Evolutionary conservation across 1,140 invertebrate genomes (phyloP).

Genomic region (Polyergus mexicanus): DNA sequence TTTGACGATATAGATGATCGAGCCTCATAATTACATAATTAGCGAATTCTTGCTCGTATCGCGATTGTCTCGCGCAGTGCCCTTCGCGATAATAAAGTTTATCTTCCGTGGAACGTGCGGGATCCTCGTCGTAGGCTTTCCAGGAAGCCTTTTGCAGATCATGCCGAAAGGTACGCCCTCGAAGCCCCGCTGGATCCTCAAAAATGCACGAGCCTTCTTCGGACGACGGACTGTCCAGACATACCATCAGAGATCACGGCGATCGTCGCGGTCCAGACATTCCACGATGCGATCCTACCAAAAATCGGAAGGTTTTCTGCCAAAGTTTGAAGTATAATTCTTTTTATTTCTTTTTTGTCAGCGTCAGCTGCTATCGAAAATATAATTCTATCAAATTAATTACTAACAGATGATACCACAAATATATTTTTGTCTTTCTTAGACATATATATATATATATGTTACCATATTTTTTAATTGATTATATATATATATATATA

Average conservation of each 20-base stretch:
- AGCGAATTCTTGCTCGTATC: slow-evolving; percentile 36
- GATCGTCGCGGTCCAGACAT: slow-evolving; percentile 55
- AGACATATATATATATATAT: background rate
- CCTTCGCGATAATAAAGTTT: slow-evolving; percentile 53
- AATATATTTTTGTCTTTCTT: background rate
- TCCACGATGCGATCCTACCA: slow-evolving; percentile 53
- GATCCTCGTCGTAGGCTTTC: slow-evolving; percentile 71
- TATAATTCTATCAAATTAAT: no score
- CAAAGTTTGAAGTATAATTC: background rate
- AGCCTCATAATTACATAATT: slow-evolving; percentile 50
- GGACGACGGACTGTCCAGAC: slow-evolving; percentile 65
- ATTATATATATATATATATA: background rate
- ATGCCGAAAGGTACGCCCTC: slow-evolving; percentile 70
- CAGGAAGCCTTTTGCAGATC: slow-evolving; percentile 76
- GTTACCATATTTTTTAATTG: background rate
- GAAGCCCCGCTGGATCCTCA: slow-evolving; percentile 66
- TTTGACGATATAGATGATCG: slow-evolving; percentile 1
- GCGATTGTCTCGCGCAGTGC: slow-evolving; percentile 36
- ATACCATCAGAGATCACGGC: slow-evolving; percentile 59
- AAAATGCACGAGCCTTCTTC: slow-evolving; percentile 61
- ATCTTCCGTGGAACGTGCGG: slow-evolving; percentile 66
- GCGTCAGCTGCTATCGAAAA: background rate
- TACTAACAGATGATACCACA: background rate
- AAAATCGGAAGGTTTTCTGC: slow-evolving; percentile 29
- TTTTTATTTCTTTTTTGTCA: background rate